Evolutionary conservation across 2,888 invertebrate species (phyloP), one percentile per base, ranked within the genome.

Genomic region (Eupeodes latifasciatus): DNA sequence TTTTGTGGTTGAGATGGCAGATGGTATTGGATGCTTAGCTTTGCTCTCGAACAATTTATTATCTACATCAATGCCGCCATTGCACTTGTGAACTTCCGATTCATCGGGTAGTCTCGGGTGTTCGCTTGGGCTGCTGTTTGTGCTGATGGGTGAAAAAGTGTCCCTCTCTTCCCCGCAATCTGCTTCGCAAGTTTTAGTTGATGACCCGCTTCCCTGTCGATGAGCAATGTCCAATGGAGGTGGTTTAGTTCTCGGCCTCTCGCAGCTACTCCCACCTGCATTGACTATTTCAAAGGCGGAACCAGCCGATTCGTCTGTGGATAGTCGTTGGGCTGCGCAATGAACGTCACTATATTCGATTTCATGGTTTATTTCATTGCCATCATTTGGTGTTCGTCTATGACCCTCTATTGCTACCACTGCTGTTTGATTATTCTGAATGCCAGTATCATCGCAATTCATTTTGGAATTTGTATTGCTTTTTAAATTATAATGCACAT

Each of bases 161-260:
- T 93, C 93, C n/a, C 93, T 92, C 87, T 93, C 93, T 90, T 92
- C 93, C 14, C 92, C 92, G 80, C 92, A 90, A 90, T 93, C 92
- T 40, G 92, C 90, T 89, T 93, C 93, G 86, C 93, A 93, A 34
- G 92, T 93, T 81, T 93, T 93, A 10, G 91, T 91, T 11, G 92
- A 91, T 5, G 92, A 92, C 14, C 91, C 91, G 59, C 91, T 90
- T 69, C 90, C 86, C 57, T 91, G 91, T 3, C 91, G 90, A n/a
- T 90, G 90, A 44, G 90, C 16, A 11, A 91, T 79, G 62, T 90
- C 90, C 14, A 91, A 77, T 14, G 87, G 66, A 36, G 90, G 90
- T 19, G 79, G 81, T 78, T 85, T 85, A 16, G 62, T 69, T 81
- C 69, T 83, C 61, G 81, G 57, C n/a, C 55, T 69, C 19, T 85